Evolutionary conservation across 1,140 invertebrate genomes (phyloP), one percentile per base, ranked within the genome.

Genomic region (Formica selysi): DNA sequence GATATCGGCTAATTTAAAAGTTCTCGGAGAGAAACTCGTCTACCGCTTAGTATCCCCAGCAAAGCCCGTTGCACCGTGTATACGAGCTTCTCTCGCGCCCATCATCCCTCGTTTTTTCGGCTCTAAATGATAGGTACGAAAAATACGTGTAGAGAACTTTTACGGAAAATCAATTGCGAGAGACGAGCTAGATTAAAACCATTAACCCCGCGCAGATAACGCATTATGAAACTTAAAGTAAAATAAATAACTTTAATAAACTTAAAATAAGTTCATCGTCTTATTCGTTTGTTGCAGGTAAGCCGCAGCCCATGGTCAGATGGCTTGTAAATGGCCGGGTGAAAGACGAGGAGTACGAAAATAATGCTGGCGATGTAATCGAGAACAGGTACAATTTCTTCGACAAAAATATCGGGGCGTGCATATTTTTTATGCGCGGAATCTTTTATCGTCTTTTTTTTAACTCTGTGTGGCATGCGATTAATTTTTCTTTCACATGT

Each of bases 321-420:
- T 96, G 96, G 96, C 96, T 98, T 54, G 96, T 98, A 59, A 98
- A 98, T 93, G 97, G 97, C 22, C 95, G 96, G 32, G 94, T 97
- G 48, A 96, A 97, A 57, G 98, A 98, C 93, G 97, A 98, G 89
- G 96, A 97, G 91, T 98, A 97, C 92, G 97, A 98, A 93, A 97
- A 97, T 93, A 97, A 97, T 93, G 97, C 97, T 36, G 97, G 97
- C 19, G 97, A 98, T 93, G 97, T 98, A 32, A 98, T 98, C 86
- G 98, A 98, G 93, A 98, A 98, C 94, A 96, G 92, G 95, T 95
- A 6, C 10, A 36, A 19, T 73, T 68, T 67, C 29, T 67, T 11
- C 2, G 2, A 16, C 16, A 5, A 36, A 73, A 4, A 48, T 64
- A 38, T 29, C 6, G 8, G 10, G 8, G 10, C 38, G 16, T 11